These are phyloP conservation scores for Coptodon rendalli DNA, from an alignment of 2,113 vertebrate species.

Conservation along the genomic window DNA sequence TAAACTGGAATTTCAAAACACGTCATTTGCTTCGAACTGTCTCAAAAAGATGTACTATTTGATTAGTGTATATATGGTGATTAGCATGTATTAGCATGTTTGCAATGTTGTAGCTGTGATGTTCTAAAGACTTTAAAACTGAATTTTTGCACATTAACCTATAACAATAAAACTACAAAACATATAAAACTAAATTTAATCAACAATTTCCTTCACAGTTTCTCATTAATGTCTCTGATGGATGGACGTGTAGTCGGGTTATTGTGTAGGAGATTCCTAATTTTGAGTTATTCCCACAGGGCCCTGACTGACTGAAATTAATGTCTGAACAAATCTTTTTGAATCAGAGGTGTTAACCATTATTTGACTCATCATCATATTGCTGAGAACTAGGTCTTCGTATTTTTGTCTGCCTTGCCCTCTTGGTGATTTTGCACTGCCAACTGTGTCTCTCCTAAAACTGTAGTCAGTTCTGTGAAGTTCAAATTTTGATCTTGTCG, in stretches of 20 bases:
- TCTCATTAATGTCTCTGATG: not conserved
- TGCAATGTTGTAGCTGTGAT: not conserved
- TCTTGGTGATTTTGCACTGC: not conserved
- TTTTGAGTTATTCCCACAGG: not conserved
- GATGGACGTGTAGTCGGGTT: fast-evolving
- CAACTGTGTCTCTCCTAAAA: not conserved
- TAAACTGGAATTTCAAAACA: not conserved
- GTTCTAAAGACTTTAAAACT: not conserved
- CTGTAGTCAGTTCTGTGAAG: not conserved
- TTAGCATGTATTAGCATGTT: not conserved
- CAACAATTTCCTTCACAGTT: not conserved
- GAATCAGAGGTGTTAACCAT: not conserved
- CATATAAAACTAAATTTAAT: not conserved
- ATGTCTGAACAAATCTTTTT: not conserved
- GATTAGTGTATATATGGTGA: not conserved
- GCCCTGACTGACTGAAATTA: not conserved
- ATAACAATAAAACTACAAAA: not conserved
- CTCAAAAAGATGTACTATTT: not conserved
- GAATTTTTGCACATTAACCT: not conserved
- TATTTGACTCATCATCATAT: not conserved
- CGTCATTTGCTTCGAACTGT: fast-evolving
- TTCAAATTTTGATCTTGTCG: not conserved
- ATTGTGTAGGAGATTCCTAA: not conserved
- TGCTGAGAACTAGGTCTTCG: not conserved
- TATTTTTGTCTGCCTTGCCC: not conserved